Conservation (phyloP, 2,113 vertebrate species). For the Puma concolor region DNA sequence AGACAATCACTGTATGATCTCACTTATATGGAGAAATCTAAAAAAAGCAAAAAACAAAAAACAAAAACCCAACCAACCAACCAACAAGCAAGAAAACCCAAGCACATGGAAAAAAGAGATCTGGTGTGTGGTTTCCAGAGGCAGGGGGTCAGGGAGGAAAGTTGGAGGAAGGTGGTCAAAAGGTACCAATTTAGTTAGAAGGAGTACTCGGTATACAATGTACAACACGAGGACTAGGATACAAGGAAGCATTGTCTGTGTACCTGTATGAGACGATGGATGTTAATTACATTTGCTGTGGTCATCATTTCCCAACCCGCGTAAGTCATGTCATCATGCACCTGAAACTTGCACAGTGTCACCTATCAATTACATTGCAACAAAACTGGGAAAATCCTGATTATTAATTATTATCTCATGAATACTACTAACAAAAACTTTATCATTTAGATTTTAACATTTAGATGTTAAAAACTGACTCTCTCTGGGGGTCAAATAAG, state of each 20-base stretch:
- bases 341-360: not conserved
- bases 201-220: not conserved
- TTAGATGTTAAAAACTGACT: not conserved
- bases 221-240: not conserved
- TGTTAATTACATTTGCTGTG: not conserved
- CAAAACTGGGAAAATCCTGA: not conserved
- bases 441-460: not conserved
- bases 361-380: not conserved
- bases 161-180: not conserved
- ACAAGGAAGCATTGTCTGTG: not conserved
- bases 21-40: not conserved
- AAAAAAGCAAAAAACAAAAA: not conserved
- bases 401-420: not conserved
- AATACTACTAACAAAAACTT: not conserved
- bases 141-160: not conserved
- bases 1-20: not conserved
- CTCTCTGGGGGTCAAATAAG: not conserved
- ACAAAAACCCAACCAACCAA: not conserved
- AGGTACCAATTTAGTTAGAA: not conserved
- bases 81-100: not conserved
- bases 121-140: not conserved
- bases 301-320: not conserved
- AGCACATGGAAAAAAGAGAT: not conserved
- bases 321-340: too few relatives aligned
- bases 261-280: not conserved